phyloP scores from a whole-genome alignment of 2,888 invertebrate genomes.

The Alsophila aescularia region DNA sequence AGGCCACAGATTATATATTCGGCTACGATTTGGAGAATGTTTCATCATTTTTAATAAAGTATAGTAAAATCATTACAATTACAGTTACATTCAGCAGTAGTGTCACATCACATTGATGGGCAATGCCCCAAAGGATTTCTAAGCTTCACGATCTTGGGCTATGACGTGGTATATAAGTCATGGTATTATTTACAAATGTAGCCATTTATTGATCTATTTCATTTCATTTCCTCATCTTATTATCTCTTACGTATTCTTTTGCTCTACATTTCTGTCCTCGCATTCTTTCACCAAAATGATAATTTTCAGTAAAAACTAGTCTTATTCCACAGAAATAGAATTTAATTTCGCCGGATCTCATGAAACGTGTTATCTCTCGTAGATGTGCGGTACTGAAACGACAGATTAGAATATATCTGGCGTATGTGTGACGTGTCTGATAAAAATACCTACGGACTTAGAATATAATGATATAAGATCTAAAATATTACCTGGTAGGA shows the following conservation, averaged over 20 bases:
- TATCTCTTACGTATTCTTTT: neutral
- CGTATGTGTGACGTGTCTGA: slow-evolving; percentile 1
- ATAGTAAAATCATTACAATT: too few species aligned
- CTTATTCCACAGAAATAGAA: neutral
- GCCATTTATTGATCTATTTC: too few species aligned
- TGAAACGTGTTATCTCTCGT: neutral
- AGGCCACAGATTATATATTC: too few species aligned
- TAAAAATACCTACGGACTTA: slow-evolving; percentile 14
- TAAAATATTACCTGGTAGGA: slow-evolving; percentile 7
- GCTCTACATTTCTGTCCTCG: neutral
- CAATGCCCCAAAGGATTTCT: too few species aligned
- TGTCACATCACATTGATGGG: too few species aligned
- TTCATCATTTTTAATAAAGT: too few species aligned
- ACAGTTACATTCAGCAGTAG: too few species aligned
- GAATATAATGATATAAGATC: slow-evolving; percentile 6
- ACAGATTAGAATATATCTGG: slow-evolving; percentile 20
- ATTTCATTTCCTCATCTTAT: too few species aligned
- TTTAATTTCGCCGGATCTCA: neutral
- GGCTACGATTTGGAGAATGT: too few species aligned
- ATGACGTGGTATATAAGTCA: too few species aligned
- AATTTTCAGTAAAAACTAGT: neutral
- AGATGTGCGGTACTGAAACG: slow-evolving; percentile 17
- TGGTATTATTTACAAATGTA: too few species aligned
- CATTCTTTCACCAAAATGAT: neutral
- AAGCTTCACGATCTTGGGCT: too few species aligned